phyloP scores from a whole-genome alignment of 2,113 vertebrate genomes.

The Melospiza melodia region DNA sequence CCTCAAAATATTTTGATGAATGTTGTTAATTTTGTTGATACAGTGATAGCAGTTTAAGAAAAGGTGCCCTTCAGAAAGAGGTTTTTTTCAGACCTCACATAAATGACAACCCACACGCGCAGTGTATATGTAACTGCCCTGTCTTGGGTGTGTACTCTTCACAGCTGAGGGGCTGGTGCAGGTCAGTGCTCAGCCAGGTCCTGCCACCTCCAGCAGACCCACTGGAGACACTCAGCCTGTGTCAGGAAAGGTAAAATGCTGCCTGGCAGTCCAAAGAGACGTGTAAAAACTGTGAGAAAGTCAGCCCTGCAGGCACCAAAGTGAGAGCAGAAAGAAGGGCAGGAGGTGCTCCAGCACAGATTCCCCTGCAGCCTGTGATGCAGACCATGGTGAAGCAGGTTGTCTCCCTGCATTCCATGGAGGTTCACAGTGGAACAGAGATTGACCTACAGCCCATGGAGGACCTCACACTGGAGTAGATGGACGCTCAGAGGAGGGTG shows the following conservation, averaged over 20 bases:
- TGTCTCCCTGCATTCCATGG: not conserved
- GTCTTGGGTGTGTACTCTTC: not conserved
- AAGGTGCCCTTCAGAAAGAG: not conserved
- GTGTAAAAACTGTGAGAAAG: not conserved
- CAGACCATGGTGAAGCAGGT: not conserved
- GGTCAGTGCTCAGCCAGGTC: not conserved
- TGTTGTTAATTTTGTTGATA: not conserved
- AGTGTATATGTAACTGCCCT: not conserved
- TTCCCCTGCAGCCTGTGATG: not conserved
- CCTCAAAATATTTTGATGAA: not conserved
- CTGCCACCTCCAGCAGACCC: not conserved
- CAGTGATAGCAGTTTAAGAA: not conserved
- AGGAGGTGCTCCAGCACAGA: not conserved
- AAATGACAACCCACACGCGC: not conserved
- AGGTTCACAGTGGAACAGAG: not conserved
- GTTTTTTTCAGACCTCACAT: not conserved
- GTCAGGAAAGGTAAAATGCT: not conserved
- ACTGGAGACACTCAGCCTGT: not conserved
- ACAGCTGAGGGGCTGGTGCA: not conserved
- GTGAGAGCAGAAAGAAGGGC: not conserved
- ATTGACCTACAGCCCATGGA: not conserved
- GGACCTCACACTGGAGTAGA: not conserved
- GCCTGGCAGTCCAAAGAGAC: not conserved
- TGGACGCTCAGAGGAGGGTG: not conserved
- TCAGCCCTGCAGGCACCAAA: not conserved